A percentile compares a stretch with the other conserved stretches of the same genome.
Evolutionary conservation across 1,140 invertebrate genomes (phyloP).

Genomic region (Nixonia krombeini): DNA sequence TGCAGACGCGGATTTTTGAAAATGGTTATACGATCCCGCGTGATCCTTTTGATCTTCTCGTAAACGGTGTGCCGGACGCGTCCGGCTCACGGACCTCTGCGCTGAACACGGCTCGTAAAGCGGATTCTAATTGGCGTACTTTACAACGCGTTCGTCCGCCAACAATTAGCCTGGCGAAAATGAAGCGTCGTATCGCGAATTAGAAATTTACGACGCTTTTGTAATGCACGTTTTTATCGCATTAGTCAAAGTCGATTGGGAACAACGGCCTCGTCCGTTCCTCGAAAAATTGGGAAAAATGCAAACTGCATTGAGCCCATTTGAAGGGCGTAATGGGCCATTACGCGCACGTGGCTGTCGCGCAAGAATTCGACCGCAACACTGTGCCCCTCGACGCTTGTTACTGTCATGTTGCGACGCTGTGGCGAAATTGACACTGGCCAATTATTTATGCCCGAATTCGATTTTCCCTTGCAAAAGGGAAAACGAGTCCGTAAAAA

Average conservation of each 20-base stretch:
- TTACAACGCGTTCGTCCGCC: constrained; percentile 14
- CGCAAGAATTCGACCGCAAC: too few relatives aligned
- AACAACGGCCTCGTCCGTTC: too few relatives aligned
- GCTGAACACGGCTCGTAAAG: constrained; percentile 24
- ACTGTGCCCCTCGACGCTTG: constrained; percentile 8
- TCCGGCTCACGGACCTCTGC: constrained; percentile 30
- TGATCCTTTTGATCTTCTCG: constrained; percentile 24
- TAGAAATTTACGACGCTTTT: not conserved
- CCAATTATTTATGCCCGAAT: constrained; percentile 2
- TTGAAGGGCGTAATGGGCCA: not conserved
- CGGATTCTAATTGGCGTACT: constrained; percentile 29
- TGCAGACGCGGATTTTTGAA: not conserved
- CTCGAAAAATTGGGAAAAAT: too few relatives aligned
- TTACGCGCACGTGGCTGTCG: not conserved
- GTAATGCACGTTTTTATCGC: too few relatives aligned
- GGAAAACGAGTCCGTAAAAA: not conserved
- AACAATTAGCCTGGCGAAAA: constrained; percentile 16
- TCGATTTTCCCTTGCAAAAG: too few relatives aligned
- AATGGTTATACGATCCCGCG: constrained; percentile 1
- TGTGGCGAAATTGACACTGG: constrained; percentile 4
- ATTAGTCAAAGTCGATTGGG: too few relatives aligned
- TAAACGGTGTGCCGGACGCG: constrained; percentile 28
- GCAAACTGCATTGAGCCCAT: too few relatives aligned
- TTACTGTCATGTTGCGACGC: not conserved
- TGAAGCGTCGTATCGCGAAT: constrained; percentile 6